Percentiles rank a stretch among this genome's conserved stretches.
phyloP scores from a whole-genome alignment of 2,113 vertebrate species.

The Noturus placidus region DNA sequence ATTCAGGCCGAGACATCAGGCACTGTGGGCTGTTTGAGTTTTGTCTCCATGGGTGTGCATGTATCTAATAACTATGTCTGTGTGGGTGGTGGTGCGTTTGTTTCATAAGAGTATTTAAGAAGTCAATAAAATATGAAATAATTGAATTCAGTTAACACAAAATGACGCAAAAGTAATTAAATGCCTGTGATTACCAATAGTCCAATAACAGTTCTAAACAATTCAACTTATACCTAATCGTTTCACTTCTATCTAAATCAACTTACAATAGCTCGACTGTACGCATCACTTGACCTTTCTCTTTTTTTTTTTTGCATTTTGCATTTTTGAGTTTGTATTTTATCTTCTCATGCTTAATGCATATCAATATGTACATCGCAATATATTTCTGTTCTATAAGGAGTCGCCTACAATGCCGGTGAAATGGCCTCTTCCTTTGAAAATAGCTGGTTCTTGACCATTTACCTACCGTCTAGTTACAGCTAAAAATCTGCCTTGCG shows the following conservation, averaged over 20 bases:
- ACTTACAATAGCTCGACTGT: neutral
- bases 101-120: neutral
- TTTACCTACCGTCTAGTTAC: neutral
- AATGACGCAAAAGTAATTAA: neutral
- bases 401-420: neutral
- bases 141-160: neutral
- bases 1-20: conserved; percentile 9
- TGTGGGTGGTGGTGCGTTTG: neutral
- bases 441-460: neutral
- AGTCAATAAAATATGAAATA: neutral
- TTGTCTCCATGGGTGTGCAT: neutral
- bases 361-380: neutral
- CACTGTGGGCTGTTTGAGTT: neutral
- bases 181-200: neutral
- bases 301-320: no score
- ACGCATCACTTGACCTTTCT: neutral
- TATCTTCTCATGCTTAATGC: neutral
- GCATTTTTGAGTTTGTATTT: no score
- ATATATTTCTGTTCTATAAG: neutral
- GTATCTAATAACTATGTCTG: neutral
- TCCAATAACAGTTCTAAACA: neutral
- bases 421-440: neutral
- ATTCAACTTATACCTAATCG: neutral
- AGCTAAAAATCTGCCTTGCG: neutral
- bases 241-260: neutral